Base-by-base conservation (phyloP, 2,113 vertebrate species). In the Heloderma charlesbogerti region DNA sequence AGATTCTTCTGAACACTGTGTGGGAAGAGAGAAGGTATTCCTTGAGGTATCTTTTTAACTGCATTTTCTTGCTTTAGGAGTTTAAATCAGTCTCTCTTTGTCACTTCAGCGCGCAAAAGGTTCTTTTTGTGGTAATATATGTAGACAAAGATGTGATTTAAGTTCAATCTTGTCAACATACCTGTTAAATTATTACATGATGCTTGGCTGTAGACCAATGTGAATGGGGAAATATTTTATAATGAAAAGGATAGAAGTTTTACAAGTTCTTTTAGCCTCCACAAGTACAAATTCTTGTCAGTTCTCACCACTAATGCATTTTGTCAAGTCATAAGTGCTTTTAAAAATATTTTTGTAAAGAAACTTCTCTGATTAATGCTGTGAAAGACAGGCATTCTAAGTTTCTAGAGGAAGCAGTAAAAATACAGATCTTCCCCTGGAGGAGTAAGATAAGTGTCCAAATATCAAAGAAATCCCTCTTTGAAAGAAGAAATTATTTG, bases 131-230 rank as follows among this genome's bases (percentile, higher is more conserved):
- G 91, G 92, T 94, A 91, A 95, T 96, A 95, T 93, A 83, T 92
- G 92, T 93, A 96, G 95, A 95, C 93, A 94, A 95, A 94, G 91
- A 94, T 92, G 92, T 96, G 96, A 97, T 97, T 97, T 97, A 97
- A 93, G 90, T 93, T 20, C 87, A 94, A 91, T 96, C 84, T 92
- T 96, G 95, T 96, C 94, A 95, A 94, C 91, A 91, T 95, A 95
- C 94, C 91, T 94, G 93, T 94, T 95, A 94, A 96, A 92, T 90
- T 94, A 72, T 77, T 71, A 81, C 86, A 90, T 84, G 91, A 93
- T 92, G 92, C 18, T 92, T 96, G 93, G 90, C 95, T 92, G 72
- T 71, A 94, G 81, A 83, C 86, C 90, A 92, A 69, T 89, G 83
- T 87, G 96, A 94, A 95, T 93, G 93, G 92, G 91, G 92, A 86